Evolutionary conservation across 2,888 invertebrate species (phyloP).

Genomic region (Drosophila pseudotalamancana): DNA sequence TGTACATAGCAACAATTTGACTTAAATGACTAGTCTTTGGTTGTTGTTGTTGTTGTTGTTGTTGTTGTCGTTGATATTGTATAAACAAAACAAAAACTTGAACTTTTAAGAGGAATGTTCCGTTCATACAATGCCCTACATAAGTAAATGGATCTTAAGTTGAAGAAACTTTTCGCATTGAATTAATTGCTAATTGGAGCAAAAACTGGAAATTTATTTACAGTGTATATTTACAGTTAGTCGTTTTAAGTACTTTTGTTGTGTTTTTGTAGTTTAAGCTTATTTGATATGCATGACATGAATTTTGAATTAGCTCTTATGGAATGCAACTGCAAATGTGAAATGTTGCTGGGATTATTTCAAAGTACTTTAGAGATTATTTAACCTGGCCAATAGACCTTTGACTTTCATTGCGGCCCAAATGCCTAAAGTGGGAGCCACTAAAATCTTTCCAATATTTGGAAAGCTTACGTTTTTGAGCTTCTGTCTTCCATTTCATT

Average conservation of each 20-base stretch:
- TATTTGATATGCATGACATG: conserved; percentile 74
- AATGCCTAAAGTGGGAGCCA: conserved; percentile 10
- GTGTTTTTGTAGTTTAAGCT: conserved; percentile 35
- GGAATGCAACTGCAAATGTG: conserved; percentile 37
- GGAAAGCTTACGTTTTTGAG: conserved; percentile 35
- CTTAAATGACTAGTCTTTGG: conserved; percentile 82
- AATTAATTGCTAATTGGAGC: conserved; percentile 71
- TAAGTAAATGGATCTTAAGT: conserved; percentile 24
- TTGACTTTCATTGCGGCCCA: conserved; percentile 15
- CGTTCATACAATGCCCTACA: conserved; percentile 25
- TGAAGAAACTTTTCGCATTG: conserved; percentile 31
- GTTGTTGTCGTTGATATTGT: conserved; percentile 31
- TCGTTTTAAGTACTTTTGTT: conserved; percentile 43
- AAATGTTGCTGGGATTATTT: conserved; percentile 14
- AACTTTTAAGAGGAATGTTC: conserved; percentile 72
- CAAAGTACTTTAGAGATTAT: conserved; percentile 37
- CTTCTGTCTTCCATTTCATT: conserved; percentile 1
- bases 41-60: conserved; percentile 50
- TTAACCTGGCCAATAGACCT: conserved; percentile 7
- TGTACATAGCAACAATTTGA: conserved; percentile 76
- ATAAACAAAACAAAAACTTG: conserved; percentile 56
- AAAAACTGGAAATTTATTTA: conserved; percentile 54
- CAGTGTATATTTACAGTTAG: conserved; percentile 69
- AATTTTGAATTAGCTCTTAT: conserved; percentile 47
- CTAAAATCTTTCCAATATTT: conserved; percentile 45